Evolutionary conservation across 2,888 invertebrate species (phyloP), one percentile per base, ranked within the genome.

Genomic region (Campaea margaritaria): DNA sequence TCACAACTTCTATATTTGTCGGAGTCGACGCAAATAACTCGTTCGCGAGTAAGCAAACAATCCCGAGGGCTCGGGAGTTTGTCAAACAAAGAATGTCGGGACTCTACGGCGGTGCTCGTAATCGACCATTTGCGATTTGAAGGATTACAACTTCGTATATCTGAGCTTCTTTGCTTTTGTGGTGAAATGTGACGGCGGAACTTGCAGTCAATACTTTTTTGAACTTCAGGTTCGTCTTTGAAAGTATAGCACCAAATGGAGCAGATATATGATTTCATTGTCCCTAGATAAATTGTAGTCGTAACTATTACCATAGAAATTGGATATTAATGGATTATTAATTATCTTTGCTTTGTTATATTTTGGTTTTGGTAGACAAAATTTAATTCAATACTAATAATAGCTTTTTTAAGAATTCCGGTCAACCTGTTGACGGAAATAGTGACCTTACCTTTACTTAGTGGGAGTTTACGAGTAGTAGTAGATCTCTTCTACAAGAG

Each of bases 81-180:
- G 73, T 69, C 74, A 74, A 71, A 75, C 73, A 74, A 71, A 75
- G 73, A 73, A 72, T 68, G 64, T 60, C 53, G 67, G 54, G 71
- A 65, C 65, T 63, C 48, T 46, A 34, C 51, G 57, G 14, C 55
- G 56, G 69, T 69, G 65, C 68, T 58, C 64, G 68, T 75, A 76
- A 76, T 78, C 67, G 70, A 69, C 67, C 67, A 72, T 74, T 75
- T 72, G 72, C 71, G 72, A 75, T 72, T 69, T 68, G 63, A 68
- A 70, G 73, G 71, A 78, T 76, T 77, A 78, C 65, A 74, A 76
- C 67, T 75, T 75, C 61, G 57, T 47, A 58, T 50, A 58, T 58
- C 50, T 65, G 63, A 62, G 65, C 64, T 74, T 53, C 67, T 67
- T 54, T 56, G 62, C 63, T 51, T 53, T 69, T 66, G 66, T 54